Evolutionary conservation across 2,113 vertebrate species (phyloP).

Genomic region (Pterocles orientalis): DNA sequence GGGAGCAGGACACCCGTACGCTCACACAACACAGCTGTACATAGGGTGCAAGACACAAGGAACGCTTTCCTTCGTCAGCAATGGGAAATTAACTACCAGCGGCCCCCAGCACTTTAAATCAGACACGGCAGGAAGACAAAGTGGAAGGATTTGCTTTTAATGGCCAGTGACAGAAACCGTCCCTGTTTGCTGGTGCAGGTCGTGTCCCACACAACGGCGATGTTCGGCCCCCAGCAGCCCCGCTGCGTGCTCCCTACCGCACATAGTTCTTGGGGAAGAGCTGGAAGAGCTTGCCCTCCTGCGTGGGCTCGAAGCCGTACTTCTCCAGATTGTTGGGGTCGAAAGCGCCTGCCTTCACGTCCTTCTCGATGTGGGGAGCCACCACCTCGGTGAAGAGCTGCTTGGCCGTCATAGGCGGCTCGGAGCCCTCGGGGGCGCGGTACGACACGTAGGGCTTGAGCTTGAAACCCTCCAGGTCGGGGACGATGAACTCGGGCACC

Average conservation of each 20-base stretch:
- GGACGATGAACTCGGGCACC: constrained; percentile 90
- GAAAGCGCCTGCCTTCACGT: constrained; percentile 81
- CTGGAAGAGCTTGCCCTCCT: constrained; percentile 91
- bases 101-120: background rate
- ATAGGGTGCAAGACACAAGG: fast-evolving
- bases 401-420: constrained; percentile 77
- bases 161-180: background rate
- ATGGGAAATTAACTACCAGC: fast-evolving
- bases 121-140: background rate
- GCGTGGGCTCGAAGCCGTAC: constrained; percentile 89
- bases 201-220: fast-evolving
- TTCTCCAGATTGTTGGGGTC: constrained; percentile 79
- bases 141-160: background rate
- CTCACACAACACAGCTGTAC: fast-evolving
- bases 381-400: constrained; percentile 81
- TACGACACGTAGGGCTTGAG: constrained; percentile 94
- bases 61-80: fast-evolving
- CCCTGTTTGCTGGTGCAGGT: fast-evolving
- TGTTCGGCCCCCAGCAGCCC: background rate
- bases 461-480: constrained; percentile 82
- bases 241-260: constrained; percentile 62
- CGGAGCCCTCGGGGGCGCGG: constrained; percentile 74
- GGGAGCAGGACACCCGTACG: fast-evolving
- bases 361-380: constrained; percentile 83
- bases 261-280: constrained; percentile 92